A percentile compares a stretch with the other conserved stretches of the same genome.
Conservation (phyloP, 2,888 invertebrate species). For the Poecilus cupreus region DNA sequence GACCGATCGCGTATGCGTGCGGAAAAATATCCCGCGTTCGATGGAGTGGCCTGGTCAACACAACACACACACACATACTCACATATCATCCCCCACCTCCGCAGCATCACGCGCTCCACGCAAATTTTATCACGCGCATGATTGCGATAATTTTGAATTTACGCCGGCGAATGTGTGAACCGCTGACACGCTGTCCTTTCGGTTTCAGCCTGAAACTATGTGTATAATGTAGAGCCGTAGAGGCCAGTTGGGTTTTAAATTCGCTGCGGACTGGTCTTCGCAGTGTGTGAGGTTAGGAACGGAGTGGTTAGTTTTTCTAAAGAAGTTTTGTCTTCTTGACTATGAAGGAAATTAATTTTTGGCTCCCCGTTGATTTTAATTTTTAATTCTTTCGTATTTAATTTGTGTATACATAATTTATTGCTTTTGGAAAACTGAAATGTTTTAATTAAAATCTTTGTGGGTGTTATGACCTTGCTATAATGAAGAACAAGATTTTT, state of each 20-base stretch:
- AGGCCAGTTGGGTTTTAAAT: constrained; percentile 9
- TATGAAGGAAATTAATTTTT: constrained; percentile 24
- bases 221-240: no score
- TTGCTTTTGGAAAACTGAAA: constrained; percentile 18
- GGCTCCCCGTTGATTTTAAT: constrained; percentile 30
- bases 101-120: background rate
- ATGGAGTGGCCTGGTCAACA: constrained; percentile 15
- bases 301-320: background rate
- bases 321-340: constrained; percentile 34
- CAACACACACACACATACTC: background rate
- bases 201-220: background rate
- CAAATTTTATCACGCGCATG: constrained; percentile 49
- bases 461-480: constrained; percentile 27
- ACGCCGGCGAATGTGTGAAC: constrained; percentile 4
- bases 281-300: background rate
- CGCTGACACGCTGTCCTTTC: background rate
- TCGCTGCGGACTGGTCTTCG: no score
- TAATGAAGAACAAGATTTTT: background rate
- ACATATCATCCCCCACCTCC: no score
- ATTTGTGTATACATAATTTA: constrained; percentile 33
- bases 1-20: constrained; percentile 27
- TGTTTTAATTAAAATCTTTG: constrained; percentile 42
- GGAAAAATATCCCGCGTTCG: constrained; percentile 45
- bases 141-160: constrained; percentile 48
- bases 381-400: constrained; percentile 42